Percentiles rank a stretch among this genome's conserved stretches.
Evolutionary conservation across 2,113 vertebrate genomes (phyloP).

Genomic region (Murina feae): DNA sequence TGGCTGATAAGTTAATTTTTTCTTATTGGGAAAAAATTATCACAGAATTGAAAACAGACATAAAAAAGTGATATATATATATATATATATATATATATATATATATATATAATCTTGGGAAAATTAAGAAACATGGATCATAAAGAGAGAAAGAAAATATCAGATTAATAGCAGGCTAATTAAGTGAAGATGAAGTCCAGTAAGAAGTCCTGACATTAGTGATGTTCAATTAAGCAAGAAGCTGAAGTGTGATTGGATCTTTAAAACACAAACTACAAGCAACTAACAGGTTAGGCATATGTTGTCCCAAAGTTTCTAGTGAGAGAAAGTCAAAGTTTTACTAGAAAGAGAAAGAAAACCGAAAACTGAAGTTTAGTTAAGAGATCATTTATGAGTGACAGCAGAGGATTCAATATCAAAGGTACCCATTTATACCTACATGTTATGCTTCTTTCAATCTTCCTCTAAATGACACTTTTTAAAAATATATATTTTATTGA

Average conservation of each 20-base stretch:
- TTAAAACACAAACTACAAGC: not conserved
- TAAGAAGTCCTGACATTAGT: not conserved
- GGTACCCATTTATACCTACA: not conserved
- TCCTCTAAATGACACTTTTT: conserved; percentile 3
- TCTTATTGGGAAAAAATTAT: not conserved
- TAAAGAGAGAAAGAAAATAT: not conserved
- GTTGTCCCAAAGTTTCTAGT: not conserved
- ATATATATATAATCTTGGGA: not conserved
- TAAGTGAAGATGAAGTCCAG: not conserved
- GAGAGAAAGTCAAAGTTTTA: not conserved
- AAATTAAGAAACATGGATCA: not conserved
- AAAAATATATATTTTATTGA: too few species aligned
- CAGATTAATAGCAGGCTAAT: not conserved
- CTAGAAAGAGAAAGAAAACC: not conserved
- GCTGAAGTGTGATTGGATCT: not conserved
- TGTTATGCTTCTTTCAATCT: not conserved
- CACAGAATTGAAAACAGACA: not conserved
- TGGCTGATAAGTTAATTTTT: not conserved
- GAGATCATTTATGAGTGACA: not conserved
- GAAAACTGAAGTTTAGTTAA: not conserved
- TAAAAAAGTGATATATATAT: not conserved
- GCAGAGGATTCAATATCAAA: not conserved
- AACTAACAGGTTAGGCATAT: not conserved
- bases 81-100: not conserved
- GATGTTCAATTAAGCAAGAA: not conserved